Base-by-base conservation (phyloP, 53 echinoderm and acorn worm species). In the Crossaster papposus region DNA sequence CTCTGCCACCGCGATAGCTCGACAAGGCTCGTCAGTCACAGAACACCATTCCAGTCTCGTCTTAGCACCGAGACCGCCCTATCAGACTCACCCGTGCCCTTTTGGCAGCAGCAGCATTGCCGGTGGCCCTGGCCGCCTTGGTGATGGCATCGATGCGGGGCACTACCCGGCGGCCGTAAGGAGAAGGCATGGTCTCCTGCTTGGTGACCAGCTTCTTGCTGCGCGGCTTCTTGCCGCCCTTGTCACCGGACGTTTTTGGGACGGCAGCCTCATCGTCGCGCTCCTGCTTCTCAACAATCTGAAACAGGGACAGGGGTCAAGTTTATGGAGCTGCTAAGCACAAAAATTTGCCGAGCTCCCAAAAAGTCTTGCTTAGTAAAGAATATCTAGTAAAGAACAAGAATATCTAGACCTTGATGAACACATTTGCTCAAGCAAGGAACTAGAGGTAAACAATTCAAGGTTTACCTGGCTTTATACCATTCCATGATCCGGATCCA, bases 161-260 rank as follows among this genome's bases (percentile, higher is more conserved):
- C 1, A 96, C 94, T 24, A 98, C 98, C 14, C 98, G 79, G 28
- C 96, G 91, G 37, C 94, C 96, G 73, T 90, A 92, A 2, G 98
- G 98, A 26, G 98, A 98, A 2, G 98, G 98, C 72, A 83, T 93
- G 23, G 98, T 98, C 81, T 98, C 98, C 35, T 88, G 94, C 90
- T 94, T 92, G 62, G 94, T 83, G 20, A 96, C 36, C 4, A 94
- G 79, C 80, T 95, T 96, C 92, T 96, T 94, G 23, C 92, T 94
- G 23, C 92, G 85, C 14, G 76, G 83, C 30, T 93, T 92, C 15
- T 72, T 74, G 12, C 64, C 90, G 0, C 95, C 93, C 84, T 92
- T 94, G 26, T 82, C 87, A 13, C 65, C 30, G 23, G 85, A 33
- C 7, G 86, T 30, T 1, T 68, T 63, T 1, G 81, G 75, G 0